Percentiles rank a stretch among this genome's conserved stretches.
These are phyloP conservation scores for Mastacembelus armatus DNA, from an alignment of 2,797 vertebrate species.

Conservation along the genomic window DNA sequence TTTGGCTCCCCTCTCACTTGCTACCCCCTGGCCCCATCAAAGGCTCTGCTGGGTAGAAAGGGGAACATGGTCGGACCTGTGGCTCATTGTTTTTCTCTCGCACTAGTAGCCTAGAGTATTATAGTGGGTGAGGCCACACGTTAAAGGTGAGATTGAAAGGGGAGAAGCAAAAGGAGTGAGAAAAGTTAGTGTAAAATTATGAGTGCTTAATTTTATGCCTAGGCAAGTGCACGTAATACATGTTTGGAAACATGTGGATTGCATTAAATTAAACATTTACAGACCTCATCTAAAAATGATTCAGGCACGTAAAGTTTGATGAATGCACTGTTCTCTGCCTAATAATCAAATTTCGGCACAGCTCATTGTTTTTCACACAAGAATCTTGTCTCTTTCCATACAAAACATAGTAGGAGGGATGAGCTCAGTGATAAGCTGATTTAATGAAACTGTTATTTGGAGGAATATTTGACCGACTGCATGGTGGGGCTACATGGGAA, in stretches of 20 bases:
- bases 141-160: constrained; percentile 34
- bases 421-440: constrained; percentile 45
- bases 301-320: constrained; percentile 3
- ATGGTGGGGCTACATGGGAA: constrained; percentile 49
- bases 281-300: constrained; percentile 12
- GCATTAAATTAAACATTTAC: constrained; percentile 28
- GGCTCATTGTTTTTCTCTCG: constrained; percentile 60
- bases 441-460: constrained; percentile 40
- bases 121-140: constrained; percentile 45
- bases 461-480: constrained; percentile 50
- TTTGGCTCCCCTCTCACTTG: constrained; percentile 28
- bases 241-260: constrained; percentile 30
- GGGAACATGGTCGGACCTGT: constrained; percentile 38
- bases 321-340: constrained; percentile 17
- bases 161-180: background rate
- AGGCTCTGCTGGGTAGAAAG: constrained; percentile 44
- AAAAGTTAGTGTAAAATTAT: background rate
- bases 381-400: constrained; percentile 13
- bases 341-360: constrained; percentile 23
- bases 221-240: background rate
- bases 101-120: constrained; percentile 37
- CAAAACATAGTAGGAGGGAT: constrained; percentile 24
- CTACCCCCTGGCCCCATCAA: constrained; percentile 48
- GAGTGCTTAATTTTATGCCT: constrained; percentile 6
- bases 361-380: constrained; percentile 35